A percentile compares a stretch with the other conserved stretches of the same genome.
Conservation (phyloP, 1,140 invertebrate species). For the Drosophila malerkotliana region DNA sequence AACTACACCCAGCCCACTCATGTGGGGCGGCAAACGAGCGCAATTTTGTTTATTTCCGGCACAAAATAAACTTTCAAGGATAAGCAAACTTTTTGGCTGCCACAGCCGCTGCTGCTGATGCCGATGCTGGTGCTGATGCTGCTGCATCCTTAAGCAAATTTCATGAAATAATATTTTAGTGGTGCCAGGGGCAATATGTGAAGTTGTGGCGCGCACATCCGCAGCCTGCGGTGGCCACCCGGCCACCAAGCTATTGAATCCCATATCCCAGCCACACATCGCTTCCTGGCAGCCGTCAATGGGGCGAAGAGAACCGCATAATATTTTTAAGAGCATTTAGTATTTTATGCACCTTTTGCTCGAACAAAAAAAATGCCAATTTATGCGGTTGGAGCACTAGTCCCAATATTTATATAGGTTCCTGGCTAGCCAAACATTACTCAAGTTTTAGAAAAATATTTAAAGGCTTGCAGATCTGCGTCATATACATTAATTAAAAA, state of each 20-base stretch:
- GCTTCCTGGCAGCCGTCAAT: slow-evolving; percentile 16
- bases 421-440: slow-evolving; percentile 39
- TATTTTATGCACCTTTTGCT: slow-evolving; percentile 67
- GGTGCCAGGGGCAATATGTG: slow-evolving; percentile 75
- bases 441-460: slow-evolving; percentile 73
- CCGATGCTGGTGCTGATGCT: slow-evolving; percentile 13
- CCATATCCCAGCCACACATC: slow-evolving; percentile 16
- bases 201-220: slow-evolving; percentile 66
- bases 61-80: slow-evolving; percentile 82
- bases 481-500: slow-evolving; percentile 54
- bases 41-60: slow-evolving; percentile 82
- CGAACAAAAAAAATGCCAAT: slow-evolving; percentile 43
- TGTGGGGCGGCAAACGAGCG: slow-evolving; percentile 49
- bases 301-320: slow-evolving; percentile 34
- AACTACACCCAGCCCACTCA: not conserved
- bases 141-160: slow-evolving; percentile 80
- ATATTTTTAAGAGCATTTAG: slow-evolving; percentile 71
- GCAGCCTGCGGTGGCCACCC: slow-evolving; percentile 12
- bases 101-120: slow-evolving; percentile 42
- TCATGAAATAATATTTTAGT: slow-evolving; percentile 82
- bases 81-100: slow-evolving; percentile 78
- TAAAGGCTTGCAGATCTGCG: slow-evolving; percentile 17
- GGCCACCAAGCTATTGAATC: slow-evolving; percentile 4
- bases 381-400: slow-evolving; percentile 43
- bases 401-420: slow-evolving; percentile 29